phyloP scores from a whole-genome alignment of 2,113 vertebrate species.

The Bungarus multicinctus region DNA sequence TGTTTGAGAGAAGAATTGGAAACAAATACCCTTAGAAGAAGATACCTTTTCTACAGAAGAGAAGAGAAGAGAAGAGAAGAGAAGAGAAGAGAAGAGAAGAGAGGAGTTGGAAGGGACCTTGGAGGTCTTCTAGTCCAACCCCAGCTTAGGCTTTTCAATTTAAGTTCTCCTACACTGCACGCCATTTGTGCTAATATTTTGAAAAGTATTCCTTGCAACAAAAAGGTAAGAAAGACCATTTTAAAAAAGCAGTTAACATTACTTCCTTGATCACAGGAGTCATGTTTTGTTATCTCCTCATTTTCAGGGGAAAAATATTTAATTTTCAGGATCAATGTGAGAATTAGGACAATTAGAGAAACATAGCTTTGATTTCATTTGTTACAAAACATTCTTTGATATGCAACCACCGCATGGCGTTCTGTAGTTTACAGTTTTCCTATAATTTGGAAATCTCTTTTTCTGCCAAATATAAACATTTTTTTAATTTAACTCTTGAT shows the following conservation, averaged over 20 bases:
- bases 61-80: too few relatives aligned
- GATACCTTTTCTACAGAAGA: too few relatives aligned
- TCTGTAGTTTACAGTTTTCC: constrained; percentile 15
- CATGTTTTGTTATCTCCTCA: neutral
- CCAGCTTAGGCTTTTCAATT: neutral
- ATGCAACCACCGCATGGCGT: neutral
- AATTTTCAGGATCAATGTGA: neutral
- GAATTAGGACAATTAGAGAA: constrained; percentile 18
- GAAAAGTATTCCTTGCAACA: neutral
- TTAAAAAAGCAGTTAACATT: neutral
- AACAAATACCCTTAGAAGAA: neutral
- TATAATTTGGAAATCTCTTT: constrained; percentile 35
- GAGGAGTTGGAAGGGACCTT: too few relatives aligned
- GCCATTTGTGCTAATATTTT: neutral
- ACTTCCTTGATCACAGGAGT: constrained; percentile 3
- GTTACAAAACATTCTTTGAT: neutral
- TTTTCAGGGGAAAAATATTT: constrained; percentile 7
- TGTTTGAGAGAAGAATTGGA: neutral
- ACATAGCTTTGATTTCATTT: neutral
- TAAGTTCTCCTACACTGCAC: neutral
- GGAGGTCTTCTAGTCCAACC: too few relatives aligned
- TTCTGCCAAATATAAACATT: constrained; percentile 26
- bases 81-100: too few relatives aligned
- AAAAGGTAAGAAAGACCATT: neutral
- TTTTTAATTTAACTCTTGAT: neutral